Percentiles rank a stretch among this genome's conserved stretches.
Conservation (phyloP, 1,140 invertebrate species). For the Archegozetes longisetosus region DNA sequence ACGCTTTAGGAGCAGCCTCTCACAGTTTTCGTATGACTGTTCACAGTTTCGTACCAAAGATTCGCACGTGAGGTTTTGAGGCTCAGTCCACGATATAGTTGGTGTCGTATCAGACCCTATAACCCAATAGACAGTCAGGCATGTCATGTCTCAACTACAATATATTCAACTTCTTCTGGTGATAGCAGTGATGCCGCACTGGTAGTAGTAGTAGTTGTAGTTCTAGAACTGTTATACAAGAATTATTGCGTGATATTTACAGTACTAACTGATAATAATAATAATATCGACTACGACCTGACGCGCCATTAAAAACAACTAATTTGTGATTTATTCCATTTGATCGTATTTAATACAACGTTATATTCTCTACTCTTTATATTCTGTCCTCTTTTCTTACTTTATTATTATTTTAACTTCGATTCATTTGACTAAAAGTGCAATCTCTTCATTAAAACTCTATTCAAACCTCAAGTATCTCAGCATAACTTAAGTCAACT, state of each 20-base stretch:
- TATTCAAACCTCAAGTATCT: no score
- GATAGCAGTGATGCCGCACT: not conserved
- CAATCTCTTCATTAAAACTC: no score
- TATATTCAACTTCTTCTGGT: not conserved
- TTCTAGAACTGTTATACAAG: not conserved
- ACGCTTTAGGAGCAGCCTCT: conserved; percentile 1
- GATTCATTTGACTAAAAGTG: no score
- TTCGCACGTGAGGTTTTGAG: not conserved
- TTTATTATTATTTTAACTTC: no score
- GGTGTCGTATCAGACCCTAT: not conserved
- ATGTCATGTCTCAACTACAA: not conserved
- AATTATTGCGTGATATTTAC: not conserved
- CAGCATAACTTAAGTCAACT: no score
- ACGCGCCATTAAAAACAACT: not conserved
- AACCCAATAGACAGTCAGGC: not conserved
- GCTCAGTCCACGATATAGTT: not conserved
- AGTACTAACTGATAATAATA: not conserved
- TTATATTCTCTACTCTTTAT: no score
- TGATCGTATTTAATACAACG: no score
- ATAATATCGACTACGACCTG: not conserved
- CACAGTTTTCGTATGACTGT: conserved; percentile 5
- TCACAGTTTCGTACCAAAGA: conserved; percentile 1
- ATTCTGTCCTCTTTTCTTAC: no score
- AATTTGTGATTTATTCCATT: not conserved
- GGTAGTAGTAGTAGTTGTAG: not conserved